A percentile compares a stretch with the other conserved stretches of the same genome.
Evolutionary conservation across 2,888 invertebrate genomes (phyloP).

Genomic region (Leucophora obtusa): DNA sequence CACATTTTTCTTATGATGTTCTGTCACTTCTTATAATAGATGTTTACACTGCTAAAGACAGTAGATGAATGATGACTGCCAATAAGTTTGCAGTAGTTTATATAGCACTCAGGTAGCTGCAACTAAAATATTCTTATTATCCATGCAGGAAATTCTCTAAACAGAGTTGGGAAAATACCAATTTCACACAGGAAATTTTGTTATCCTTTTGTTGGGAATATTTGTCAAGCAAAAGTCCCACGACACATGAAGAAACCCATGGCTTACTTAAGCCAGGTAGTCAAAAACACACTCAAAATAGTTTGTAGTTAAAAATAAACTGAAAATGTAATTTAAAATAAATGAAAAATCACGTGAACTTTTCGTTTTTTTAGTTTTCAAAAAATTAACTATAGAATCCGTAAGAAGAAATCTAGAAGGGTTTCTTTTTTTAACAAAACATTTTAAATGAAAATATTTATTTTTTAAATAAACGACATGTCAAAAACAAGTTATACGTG

Average conservation of each 20-base stretch:
- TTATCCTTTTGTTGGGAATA: conserved; percentile 37
- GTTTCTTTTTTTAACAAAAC: too few relatives aligned
- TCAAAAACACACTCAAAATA: too few relatives aligned
- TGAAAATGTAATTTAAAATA: too few relatives aligned
- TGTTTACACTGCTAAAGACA: conserved; percentile 15
- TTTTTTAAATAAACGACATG: too few relatives aligned
- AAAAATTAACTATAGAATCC: too few relatives aligned
- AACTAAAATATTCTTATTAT: conserved; percentile 19
- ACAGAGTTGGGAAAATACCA: conserved; percentile 18
- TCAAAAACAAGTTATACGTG: too few relatives aligned
- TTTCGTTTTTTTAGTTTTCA: too few relatives aligned
- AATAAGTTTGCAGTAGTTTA: conserved; percentile 3
- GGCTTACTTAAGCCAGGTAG: conserved; percentile 41
- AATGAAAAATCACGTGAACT: too few relatives aligned
- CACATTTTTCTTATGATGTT: conserved; percentile 61
- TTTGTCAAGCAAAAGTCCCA: conserved; percentile 30
- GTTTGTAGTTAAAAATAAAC: too few relatives aligned
- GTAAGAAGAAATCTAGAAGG: too few relatives aligned
- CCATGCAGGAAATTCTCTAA: conserved; percentile 18
- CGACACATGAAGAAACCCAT: conserved; percentile 39
- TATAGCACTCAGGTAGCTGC: conserved; percentile 46
- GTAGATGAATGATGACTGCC: conserved; percentile 14
- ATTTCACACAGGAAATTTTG: conserved; percentile 47
- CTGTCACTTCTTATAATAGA: conserved; percentile 15
- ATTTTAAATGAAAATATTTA: too few relatives aligned